These are phyloP conservation scores for Perccottus glenii DNA, from an alignment of 2,113 vertebrate species.

Conservation along the genomic window DNA sequence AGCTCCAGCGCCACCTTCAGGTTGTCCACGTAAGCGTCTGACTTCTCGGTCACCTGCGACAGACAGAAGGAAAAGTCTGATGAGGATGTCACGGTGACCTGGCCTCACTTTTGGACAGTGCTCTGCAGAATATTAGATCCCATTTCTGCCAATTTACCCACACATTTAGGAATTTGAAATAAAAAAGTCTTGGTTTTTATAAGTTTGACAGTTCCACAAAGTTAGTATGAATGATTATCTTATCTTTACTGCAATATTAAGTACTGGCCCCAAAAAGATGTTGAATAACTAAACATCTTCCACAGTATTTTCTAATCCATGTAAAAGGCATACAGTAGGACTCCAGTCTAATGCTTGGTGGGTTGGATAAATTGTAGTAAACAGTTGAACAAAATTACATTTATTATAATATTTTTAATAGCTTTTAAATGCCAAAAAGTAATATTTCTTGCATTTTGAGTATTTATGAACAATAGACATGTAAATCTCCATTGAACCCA, in stretches of 20 bases:
- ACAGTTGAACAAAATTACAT: too few relatives aligned
- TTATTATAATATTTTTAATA: too few relatives aligned
- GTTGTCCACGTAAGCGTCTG: conserved; percentile 87
- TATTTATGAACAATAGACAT: too few relatives aligned
- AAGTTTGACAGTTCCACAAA: background rate
- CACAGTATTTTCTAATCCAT: too few relatives aligned
- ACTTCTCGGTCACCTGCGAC: conserved; percentile 91
- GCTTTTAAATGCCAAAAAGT: too few relatives aligned
- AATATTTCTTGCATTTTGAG: too few relatives aligned
- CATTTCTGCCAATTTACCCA: background rate
- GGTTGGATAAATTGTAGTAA: too few relatives aligned
- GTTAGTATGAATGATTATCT: background rate
- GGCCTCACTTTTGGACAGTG: background rate
- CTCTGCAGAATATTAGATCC: background rate
- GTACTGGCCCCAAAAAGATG: too few relatives aligned
- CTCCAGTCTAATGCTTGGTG: too few relatives aligned
- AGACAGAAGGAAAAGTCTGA: background rate
- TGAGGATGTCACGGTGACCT: background rate
- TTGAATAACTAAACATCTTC: too few relatives aligned
- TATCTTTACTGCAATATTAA: background rate
- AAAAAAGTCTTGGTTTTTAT: background rate
- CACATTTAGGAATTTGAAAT: conserved; percentile 1
- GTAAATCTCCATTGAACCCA: too few relatives aligned
- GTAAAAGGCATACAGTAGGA: too few relatives aligned
- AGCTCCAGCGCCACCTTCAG: conserved; percentile 85